Evolutionary conservation across 2,888 invertebrate genomes (phyloP), one percentile per base, ranked within the genome.

Genomic region (Steinernema carpocapsae): DNA sequence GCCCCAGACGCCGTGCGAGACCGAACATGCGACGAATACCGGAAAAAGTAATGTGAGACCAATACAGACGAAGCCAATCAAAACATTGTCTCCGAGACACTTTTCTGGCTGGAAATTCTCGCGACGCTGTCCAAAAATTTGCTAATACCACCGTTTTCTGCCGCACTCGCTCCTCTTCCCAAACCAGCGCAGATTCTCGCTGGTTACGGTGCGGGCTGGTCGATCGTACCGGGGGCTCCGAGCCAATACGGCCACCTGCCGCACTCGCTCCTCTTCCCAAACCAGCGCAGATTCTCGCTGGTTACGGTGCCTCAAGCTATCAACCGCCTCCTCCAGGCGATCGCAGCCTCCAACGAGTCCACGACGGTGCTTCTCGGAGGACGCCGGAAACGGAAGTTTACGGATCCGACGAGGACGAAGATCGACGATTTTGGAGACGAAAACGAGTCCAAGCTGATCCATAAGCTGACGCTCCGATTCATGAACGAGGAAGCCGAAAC

Each of bases 221-320:
- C 76, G n/a, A 32, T 75, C 19, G 42, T 75, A 46, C 52, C 72
- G 10, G 59, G 75, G 52, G 72, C 46, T 19, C 24, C 72, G 29
- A 45, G 64, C 29, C 26, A 73, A 42, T 37, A 42, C 14, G 52
- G 70, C 24, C 48, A 71, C 37, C 45, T 59, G 7, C 73, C 71
- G 37, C 72, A 43, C 6, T 29, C 71, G 14, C 48, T 79, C 43
- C 70, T 80, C 1, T 80, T 80, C 72, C 83, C 81, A 3, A 76
- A 72, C 48, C 76, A 76, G 17, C 56, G 81, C 10, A 80, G 86
- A 72, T 84, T 85, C 76, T 86, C 86, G 17, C 75, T 86, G 76
- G 81, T 84, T 32, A 86, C 86, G 3, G 78, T 85, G 12, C 85
- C 85, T 7, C 86, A 86, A 75, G 84, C 85, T 7, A 74, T 86